Evolutionary conservation across 2,113 vertebrate species (phyloP).

Genomic region (Hylia prasina): DNA sequence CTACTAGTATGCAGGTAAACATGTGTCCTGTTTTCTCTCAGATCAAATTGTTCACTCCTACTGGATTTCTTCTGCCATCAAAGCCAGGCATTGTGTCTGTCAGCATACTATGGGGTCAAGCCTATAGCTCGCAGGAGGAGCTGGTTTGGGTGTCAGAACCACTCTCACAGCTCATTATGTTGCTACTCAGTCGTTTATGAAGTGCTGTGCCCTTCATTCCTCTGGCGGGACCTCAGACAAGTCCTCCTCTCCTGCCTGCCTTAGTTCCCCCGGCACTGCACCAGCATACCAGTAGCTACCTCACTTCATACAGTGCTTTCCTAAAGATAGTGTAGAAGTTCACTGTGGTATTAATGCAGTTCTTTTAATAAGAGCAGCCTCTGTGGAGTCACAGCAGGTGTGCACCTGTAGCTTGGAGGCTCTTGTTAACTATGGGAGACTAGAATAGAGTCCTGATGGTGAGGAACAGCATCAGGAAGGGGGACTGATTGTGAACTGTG

Average conservation of each 20-base stretch:
- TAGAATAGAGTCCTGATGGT: not conserved
- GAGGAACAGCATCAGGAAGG: not conserved
- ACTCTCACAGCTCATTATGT: not conserved
- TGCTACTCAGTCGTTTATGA: not conserved
- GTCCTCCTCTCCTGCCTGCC: not conserved
- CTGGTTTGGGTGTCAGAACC: not conserved
- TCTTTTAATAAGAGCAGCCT: not conserved
- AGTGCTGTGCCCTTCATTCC: not conserved
- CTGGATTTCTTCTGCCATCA: constrained; percentile 1
- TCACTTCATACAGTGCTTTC: not conserved
- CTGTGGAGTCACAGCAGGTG: not conserved
- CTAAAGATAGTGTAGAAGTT: not conserved
- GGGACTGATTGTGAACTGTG: not conserved
- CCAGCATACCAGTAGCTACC: not conserved
- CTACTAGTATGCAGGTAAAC: not conserved
- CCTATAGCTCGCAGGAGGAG: not conserved
- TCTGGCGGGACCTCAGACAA: not conserved
- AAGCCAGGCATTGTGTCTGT: not conserved
- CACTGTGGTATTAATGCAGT: not conserved
- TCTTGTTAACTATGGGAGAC: rapidly evolving
- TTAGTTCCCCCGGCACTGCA: not conserved
- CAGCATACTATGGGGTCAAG: not conserved
- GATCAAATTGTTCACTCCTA: not conserved
- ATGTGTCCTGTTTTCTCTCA: not conserved
- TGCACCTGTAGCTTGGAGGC: not conserved